A percentile compares a stretch with the other conserved stretches of the same genome.
Conservation (phyloP, 1,140 invertebrate genomes). For the Pinna nobilis region DNA sequence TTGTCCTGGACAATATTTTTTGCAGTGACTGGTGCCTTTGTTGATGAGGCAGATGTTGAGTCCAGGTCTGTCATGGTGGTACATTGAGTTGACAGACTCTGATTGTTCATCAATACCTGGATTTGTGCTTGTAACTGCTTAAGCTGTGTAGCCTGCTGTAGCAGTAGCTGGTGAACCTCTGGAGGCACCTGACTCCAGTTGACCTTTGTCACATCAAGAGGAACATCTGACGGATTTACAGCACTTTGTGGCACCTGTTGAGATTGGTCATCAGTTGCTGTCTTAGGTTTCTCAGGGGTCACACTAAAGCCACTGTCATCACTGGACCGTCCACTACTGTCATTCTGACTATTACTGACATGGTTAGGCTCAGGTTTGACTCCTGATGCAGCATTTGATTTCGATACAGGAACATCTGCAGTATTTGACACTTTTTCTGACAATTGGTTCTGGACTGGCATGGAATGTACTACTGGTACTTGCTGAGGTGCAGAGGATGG, state of each 20-base stretch:
- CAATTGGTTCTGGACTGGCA: too few relatives aligned
- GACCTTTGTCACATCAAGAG: constrained; percentile 29
- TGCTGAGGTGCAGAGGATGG: not conserved
- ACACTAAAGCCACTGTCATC: constrained; percentile 69
- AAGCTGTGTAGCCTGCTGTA: constrained; percentile 68
- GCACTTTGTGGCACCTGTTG: constrained; percentile 1
- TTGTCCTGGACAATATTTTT: not conserved
- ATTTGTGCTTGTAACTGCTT: constrained; percentile 69
- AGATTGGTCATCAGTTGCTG: constrained; percentile 27
- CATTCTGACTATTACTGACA: constrained; percentile 21
- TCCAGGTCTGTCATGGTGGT: constrained; percentile 38
- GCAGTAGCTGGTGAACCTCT: constrained; percentile 65
- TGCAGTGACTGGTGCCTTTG: constrained; percentile 3
- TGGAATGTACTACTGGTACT: not conserved
- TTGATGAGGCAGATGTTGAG: constrained; percentile 27
- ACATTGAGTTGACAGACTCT: constrained; percentile 32
- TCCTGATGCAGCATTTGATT: not conserved
- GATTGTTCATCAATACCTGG: constrained; percentile 56
- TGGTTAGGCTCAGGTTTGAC: not conserved
- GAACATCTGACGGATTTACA: constrained; percentile 16
- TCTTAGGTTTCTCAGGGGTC: constrained; percentile 59
- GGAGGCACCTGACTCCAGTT: constrained; percentile 64
- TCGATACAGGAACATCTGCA: not conserved
- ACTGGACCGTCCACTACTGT: constrained; percentile 59
- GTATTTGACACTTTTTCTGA: not conserved